Evolutionary conservation across 2,797 vertebrate genomes (phyloP).

Genomic region (Gymnoscopelus microlampas): DNA sequence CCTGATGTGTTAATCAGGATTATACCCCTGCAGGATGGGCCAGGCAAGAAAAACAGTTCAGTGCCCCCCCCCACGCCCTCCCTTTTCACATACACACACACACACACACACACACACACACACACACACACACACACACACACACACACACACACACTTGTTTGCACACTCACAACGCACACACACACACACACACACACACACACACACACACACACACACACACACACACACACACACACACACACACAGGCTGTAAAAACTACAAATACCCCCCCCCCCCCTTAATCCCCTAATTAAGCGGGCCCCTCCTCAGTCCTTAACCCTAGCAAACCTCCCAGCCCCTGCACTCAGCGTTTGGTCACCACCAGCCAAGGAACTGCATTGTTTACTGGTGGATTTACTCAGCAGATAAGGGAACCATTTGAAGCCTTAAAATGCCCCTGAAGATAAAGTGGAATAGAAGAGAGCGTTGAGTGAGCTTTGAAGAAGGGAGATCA

Average conservation of each 20-base stretch:
- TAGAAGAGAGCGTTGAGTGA: conserved; percentile 64
- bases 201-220: conserved; percentile 9
- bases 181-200: conserved; percentile 28
- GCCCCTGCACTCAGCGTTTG: conserved; percentile 74
- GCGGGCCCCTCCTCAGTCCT: conserved; percentile 75
- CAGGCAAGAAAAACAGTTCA: conserved; percentile 70
- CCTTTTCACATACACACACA: conserved; percentile 45
- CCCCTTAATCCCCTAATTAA: conserved; percentile 84
- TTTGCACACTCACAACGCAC: not conserved
- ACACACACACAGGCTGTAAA: conserved; percentile 67
- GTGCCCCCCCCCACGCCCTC: conserved; percentile 16
- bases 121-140: conserved; percentile 36
- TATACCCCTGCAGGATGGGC: conserved; percentile 74
- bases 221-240: conserved; percentile 59
- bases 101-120: conserved; percentile 8
- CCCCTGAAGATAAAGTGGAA: conserved; percentile 76
- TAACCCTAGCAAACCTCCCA: conserved; percentile 71
- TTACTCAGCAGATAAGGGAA: conserved; percentile 80
- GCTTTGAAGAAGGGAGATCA: conserved; percentile 84
- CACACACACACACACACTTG: conserved; percentile 45
- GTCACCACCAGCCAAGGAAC: conserved; percentile 80
- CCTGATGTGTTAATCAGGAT: conserved; percentile 85
- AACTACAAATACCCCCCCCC: conserved; percentile 77
- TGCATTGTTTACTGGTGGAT: conserved; percentile 82
- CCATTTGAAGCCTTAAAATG: conserved; percentile 70